Evolutionary conservation across 2,113 vertebrate genomes (phyloP).

Genomic region (Dipodomys stephensi): DNA sequence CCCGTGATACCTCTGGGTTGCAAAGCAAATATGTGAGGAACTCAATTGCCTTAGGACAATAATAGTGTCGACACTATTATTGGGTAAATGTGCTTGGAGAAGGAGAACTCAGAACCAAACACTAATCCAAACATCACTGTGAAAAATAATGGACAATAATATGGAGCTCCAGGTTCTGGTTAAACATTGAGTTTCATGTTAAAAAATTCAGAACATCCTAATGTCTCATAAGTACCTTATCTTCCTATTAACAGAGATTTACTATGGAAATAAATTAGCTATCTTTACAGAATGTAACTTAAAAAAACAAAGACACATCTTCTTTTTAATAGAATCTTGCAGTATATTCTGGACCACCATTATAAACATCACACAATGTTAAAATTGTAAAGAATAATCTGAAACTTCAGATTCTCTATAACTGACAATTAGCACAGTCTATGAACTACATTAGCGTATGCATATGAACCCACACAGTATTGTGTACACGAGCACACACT

Average conservation of each 20-base stretch:
- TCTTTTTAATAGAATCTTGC: not conserved
- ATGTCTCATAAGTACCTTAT: not conserved
- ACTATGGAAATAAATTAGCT: slow-evolving; percentile 32
- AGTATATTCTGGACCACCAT: not conserved
- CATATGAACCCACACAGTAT: not conserved
- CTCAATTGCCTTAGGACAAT: not conserved
- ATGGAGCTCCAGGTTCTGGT: not conserved
- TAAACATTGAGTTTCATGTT: not conserved
- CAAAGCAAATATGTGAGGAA: not conserved
- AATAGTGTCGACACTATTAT: not conserved
- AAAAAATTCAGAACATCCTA: slow-evolving; percentile 30
- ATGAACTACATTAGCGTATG: not conserved
- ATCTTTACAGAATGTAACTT: slow-evolving; percentile 30
- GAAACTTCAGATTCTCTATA: slow-evolving; percentile 8
- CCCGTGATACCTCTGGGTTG: slow-evolving; percentile 24
- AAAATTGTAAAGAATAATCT: slow-evolving; percentile 28
- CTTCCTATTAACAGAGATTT: slow-evolving; percentile 19
- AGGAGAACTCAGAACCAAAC: not conserved
- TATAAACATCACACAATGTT: not conserved
- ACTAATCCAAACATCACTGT: not conserved
- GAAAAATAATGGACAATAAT: slow-evolving; percentile 20
- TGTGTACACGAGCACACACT: not conserved
- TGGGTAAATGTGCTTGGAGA: not conserved
- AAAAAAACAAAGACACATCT: not conserved
- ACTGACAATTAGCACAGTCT: not conserved